phyloP scores from a whole-genome alignment of 1,140 invertebrate genomes.

The Wiebesia pumilae region DNA sequence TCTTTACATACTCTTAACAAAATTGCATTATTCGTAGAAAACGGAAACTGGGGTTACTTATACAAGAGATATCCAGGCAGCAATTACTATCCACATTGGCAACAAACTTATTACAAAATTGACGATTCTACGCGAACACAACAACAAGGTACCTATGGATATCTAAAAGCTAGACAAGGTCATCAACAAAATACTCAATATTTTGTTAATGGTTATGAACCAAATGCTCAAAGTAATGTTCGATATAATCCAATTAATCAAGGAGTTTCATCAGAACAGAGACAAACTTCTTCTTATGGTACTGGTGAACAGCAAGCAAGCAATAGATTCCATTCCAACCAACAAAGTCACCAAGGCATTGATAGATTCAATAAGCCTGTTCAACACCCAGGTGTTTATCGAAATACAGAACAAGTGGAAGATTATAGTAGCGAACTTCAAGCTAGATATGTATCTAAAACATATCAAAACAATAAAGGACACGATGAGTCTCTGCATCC shows the following conservation, averaged over 20 bases:
- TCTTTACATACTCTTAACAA: not conserved
- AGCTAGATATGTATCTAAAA: not conserved
- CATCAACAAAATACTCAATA: too few species aligned
- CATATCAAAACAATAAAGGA: constrained; percentile 5
- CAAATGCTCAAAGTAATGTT: not conserved
- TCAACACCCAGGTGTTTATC: not conserved
- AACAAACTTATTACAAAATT: constrained; percentile 60
- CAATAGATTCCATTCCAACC: not conserved
- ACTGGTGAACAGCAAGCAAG: not conserved
- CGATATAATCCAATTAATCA: not conserved
- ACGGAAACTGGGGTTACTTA: constrained; percentile 60
- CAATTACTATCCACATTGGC: constrained; percentile 63
- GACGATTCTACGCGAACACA: constrained; percentile 47
- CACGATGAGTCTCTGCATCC: constrained; percentile 57
- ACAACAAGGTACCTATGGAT: too few species aligned
- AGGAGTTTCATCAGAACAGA: not conserved
- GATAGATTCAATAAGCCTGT: not conserved
- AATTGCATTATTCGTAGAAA: constrained; percentile 48
- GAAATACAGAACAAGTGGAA: not conserved
- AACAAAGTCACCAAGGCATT: too few species aligned
- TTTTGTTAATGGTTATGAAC: not conserved
- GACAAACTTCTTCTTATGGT: not conserved
- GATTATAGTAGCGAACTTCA: not conserved
- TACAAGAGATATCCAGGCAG: constrained; percentile 66
- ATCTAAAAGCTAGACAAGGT: too few species aligned